Evolutionary conservation across 2,113 vertebrate genomes (phyloP).

Genomic region (Oryzias curvinotus): DNA sequence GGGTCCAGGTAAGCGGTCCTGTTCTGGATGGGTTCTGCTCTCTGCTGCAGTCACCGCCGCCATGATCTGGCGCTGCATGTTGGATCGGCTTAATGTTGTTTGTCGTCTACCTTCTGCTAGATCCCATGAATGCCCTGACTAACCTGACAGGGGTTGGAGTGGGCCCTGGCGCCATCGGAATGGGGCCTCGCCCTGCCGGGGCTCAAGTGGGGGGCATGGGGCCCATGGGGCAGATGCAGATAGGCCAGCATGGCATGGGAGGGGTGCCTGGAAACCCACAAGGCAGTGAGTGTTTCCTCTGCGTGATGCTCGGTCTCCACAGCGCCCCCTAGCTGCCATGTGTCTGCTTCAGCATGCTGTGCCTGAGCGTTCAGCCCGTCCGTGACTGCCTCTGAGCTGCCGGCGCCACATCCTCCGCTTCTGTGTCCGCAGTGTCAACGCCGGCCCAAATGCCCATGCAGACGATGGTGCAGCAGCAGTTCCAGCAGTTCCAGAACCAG

Average conservation of each 20-base stretch:
- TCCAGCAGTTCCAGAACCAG: constrained; percentile 71
- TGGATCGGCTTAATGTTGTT: constrained; percentile 46
- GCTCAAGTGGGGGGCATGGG: constrained; percentile 84
- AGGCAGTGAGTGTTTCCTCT: constrained; percentile 83
- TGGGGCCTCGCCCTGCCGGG: constrained; percentile 86
- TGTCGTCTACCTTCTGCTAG: constrained; percentile 73
- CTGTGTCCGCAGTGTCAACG: constrained; percentile 61
- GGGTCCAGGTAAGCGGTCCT: constrained; percentile 64
- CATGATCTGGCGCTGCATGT: constrained; percentile 38
- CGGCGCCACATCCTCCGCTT: constrained; percentile 6
- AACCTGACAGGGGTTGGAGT: constrained; percentile 86
- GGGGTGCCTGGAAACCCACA: constrained; percentile 87
- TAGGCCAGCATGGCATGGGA: constrained; percentile 88
- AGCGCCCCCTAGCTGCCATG: neutral
- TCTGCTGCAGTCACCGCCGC: constrained; percentile 27
- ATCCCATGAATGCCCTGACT: constrained; percentile 96
- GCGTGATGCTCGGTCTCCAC: constrained; percentile 23
- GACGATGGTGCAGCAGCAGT: constrained; percentile 83
- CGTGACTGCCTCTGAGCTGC: neutral
- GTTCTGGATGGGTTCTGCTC: constrained; percentile 18
- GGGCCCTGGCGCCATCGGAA: constrained; percentile 82
- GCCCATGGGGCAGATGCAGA: constrained; percentile 88
- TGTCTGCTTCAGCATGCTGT: constrained; percentile 12
- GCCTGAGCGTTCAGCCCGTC: neutral
- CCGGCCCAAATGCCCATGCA: constrained; percentile 86